Evolutionary conservation across 2,797 vertebrate species (phyloP).

Genomic region (Pipistrellus pygmaeus): DNA sequence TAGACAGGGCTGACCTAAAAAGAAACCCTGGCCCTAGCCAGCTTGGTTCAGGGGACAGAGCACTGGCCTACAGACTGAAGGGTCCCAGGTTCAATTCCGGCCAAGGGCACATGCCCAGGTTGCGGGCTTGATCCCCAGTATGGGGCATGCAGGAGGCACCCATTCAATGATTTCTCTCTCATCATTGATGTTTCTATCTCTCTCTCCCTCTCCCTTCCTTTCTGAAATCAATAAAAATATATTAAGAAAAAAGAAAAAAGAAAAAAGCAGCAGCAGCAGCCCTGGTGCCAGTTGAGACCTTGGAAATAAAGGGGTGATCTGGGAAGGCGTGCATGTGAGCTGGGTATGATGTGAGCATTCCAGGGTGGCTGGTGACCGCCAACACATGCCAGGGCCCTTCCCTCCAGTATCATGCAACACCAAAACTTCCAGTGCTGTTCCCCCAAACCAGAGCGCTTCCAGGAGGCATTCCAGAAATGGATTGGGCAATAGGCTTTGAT

Average conservation of each 20-base stretch:
- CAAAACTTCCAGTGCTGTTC: constrained; percentile 24
- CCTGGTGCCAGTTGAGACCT: neutral
- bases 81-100: too few species aligned
- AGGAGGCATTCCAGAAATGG: neutral
- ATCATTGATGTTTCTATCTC: too few species aligned
- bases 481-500: neutral
- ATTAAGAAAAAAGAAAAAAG: too few species aligned
- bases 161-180: too few species aligned
- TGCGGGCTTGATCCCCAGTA: too few species aligned
- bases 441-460: constrained; percentile 57
- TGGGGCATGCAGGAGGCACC: too few species aligned
- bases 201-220: too few species aligned
- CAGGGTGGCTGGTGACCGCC: neutral
- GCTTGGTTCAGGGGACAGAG: too few species aligned
- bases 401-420: neutral
- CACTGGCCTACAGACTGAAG: too few species aligned
- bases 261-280: too few species aligned
- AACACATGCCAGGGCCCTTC: neutral
- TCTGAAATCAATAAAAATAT: too few species aligned
- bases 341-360: neutral
- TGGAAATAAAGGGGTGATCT: neutral
- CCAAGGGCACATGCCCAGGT: too few species aligned
- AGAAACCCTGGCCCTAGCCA: neutral
- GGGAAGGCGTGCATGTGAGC: neutral
- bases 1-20: neutral